Conservation (phyloP, 2,797 vertebrate genomes). For the Meda fulgida region DNA sequence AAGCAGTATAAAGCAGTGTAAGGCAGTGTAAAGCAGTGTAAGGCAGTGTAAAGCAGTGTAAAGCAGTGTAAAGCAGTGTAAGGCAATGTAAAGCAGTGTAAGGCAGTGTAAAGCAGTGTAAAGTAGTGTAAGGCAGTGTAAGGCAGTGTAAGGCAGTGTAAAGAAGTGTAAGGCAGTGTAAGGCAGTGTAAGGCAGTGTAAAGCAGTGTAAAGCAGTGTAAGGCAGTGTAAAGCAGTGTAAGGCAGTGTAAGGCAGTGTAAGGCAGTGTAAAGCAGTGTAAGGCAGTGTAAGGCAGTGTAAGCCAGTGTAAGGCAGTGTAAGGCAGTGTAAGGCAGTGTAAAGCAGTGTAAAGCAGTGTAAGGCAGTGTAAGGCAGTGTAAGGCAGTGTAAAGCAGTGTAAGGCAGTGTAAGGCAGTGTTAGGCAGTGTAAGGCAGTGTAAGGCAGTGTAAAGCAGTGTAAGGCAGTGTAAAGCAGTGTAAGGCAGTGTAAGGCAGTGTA, state of each 20-base stretch:
- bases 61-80: conserved; percentile 5
- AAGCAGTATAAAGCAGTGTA: conserved; percentile 2
- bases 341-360: background rate
- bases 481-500: background rate
- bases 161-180: conserved; percentile 4
- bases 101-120: background rate
- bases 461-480: background rate
- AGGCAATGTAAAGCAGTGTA: background rate
- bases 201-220: conserved; percentile 4
- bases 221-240: conserved; percentile 8
- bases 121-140: background rate
- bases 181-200: background rate
- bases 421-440: conserved; percentile 1
- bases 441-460: conserved; percentile 3
- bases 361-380: conserved; percentile 7
- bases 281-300: conserved; percentile 3
- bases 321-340: background rate
- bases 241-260: background rate
- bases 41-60: conserved; percentile 11
- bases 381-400: conserved; percentile 7
- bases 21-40: conserved; percentile 1
- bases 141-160: background rate
- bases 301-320: conserved; percentile 5
- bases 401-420: background rate
- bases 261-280: background rate